phyloP scores from a whole-genome alignment of 2,797 vertebrate genomes.

The Tympanoctomys barrerae region DNA sequence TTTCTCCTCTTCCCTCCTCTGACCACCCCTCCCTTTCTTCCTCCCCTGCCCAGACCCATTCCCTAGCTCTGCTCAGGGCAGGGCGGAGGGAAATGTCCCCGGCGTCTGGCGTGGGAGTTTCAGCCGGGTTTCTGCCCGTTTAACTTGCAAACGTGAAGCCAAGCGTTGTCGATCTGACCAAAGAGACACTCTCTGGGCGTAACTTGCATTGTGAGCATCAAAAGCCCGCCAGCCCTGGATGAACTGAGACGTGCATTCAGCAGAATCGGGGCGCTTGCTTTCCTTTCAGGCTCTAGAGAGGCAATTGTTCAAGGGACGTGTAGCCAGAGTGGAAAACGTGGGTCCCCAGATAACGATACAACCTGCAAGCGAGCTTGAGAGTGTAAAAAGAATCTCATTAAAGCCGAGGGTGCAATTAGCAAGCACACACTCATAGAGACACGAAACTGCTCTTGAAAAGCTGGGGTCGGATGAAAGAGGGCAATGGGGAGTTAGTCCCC shows the following conservation, averaged over 20 bases:
- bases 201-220: conserved; percentile 88
- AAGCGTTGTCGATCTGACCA: conserved; percentile 90
- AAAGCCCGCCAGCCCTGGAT: conserved; percentile 87
- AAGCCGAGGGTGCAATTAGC: conserved; percentile 55
- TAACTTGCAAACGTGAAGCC: conserved; percentile 90
- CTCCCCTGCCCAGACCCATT: conserved; percentile 32
- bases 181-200: conserved; percentile 91
- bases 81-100: conserved; percentile 71
- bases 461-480: not conserved
- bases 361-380: conserved; percentile 79
- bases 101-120: conserved; percentile 88
- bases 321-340: conserved; percentile 81
- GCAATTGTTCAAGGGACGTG: conserved; percentile 85
- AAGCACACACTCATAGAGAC: not conserved
- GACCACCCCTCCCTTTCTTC: not conserved
- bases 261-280: conserved; percentile 85
- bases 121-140: conserved; percentile 87
- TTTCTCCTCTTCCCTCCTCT: not conserved
- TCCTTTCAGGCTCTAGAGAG: conserved; percentile 83
- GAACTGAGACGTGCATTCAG: conserved; percentile 86
- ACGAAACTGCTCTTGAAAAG: conserved; percentile 48
- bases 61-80: conserved; percentile 67
- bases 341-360: conserved; percentile 83
- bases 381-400: conserved; percentile 82
- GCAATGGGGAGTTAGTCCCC: not conserved